These are phyloP conservation scores for Phrynocephalus vlangalii DNA, from an alignment of 2,797 vertebrate species.

Conservation along the genomic window DNA sequence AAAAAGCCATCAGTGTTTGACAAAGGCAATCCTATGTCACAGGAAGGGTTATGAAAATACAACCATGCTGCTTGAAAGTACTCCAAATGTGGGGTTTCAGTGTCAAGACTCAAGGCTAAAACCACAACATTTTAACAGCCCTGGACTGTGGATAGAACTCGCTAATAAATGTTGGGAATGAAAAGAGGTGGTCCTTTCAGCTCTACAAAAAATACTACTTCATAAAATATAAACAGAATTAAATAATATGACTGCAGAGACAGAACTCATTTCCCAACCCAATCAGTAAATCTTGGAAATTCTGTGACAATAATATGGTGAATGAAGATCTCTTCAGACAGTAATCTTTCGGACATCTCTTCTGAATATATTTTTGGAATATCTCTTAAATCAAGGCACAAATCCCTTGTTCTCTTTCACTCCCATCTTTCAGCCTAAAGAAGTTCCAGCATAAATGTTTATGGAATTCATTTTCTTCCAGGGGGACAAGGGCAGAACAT, in stretches of 20 bases:
- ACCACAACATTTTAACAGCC: neutral
- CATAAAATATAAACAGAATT: slow-evolving; percentile 16
- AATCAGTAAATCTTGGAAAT: neutral
- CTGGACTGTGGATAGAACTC: slow-evolving; percentile 6
- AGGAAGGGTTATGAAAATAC: neutral
- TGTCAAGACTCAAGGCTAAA: neutral
- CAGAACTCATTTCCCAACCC: neutral
- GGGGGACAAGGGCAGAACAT: neutral
- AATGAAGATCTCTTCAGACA: neutral
- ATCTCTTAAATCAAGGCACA: neutral
- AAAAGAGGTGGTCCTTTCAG: slow-evolving; percentile 8
- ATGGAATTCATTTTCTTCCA: neutral
- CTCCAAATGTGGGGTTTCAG: neutral
- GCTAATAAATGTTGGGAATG: slow-evolving; percentile 31
- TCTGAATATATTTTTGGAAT: neutral
- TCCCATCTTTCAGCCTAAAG: neutral
- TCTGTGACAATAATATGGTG: neutral
- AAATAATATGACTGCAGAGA: slow-evolving; percentile 19
- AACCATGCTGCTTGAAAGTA: neutral
- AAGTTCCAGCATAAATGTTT: neutral
- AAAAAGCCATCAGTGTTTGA: neutral
- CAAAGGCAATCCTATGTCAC: no score
- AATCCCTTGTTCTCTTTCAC: neutral
- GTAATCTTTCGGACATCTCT: neutral
- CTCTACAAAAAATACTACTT: slow-evolving; percentile 19